Evolutionary conservation across 1,140 invertebrate genomes (phyloP).

Genomic region (Heterodera schachtii): DNA sequence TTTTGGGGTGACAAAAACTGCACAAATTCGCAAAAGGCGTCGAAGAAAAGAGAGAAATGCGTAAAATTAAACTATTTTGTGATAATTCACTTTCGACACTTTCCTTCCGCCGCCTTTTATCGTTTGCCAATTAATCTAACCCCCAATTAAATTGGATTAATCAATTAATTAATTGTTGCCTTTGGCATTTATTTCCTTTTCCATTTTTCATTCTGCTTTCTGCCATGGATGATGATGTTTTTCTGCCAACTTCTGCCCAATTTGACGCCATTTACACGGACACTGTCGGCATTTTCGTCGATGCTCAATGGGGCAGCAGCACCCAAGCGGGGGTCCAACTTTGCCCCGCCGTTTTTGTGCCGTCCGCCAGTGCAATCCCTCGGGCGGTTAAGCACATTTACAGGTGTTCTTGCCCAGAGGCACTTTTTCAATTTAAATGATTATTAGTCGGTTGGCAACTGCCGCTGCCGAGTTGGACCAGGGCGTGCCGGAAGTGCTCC

Average conservation of each 20-base stretch:
- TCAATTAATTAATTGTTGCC: not conserved
- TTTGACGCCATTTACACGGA: constrained; percentile 27
- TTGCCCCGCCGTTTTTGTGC: constrained; percentile 32
- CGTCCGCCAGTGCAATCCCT: constrained; percentile 22
- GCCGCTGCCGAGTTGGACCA: constrained; percentile 33
- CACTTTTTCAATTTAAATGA: constrained; percentile 2
- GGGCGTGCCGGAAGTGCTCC: constrained; percentile 57
- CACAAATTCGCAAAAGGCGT: not conserved
- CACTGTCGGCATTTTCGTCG: constrained; percentile 34
- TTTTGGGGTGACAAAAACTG: not conserved
- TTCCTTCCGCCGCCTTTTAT: not conserved
- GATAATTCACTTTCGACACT: not conserved
- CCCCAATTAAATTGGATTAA: not conserved
- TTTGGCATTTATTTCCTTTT: too few species aligned
- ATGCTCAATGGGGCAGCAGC: constrained; percentile 24
- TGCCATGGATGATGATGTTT: not conserved
- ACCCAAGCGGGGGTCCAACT: constrained; percentile 25
- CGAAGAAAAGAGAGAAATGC: too few species aligned
- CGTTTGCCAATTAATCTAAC: not conserved
- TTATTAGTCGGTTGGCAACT: constrained; percentile 21
- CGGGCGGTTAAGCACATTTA: constrained; percentile 39
- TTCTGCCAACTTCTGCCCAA: not conserved
- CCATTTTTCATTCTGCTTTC: not conserved
- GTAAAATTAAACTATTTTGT: too few species aligned
- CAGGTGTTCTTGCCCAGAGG: constrained; percentile 6